Conservation (phyloP, 2,888 invertebrate genomes). For the Rhagonycha lutea region DNA sequence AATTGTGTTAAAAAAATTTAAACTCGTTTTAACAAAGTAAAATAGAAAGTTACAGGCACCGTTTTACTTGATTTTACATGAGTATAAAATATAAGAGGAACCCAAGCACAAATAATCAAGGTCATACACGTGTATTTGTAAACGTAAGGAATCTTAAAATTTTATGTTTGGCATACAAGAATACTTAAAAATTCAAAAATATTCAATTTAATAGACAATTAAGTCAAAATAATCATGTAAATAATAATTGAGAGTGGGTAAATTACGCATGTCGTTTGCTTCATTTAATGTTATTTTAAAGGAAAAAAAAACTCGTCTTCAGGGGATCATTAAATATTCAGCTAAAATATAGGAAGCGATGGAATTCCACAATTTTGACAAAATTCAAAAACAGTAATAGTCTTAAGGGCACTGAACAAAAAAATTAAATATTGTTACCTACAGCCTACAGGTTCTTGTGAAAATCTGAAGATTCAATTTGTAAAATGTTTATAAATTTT, state of each 20-base stretch:
- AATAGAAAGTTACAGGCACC: constrained; percentile 2
- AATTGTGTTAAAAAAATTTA: constrained; percentile 2
- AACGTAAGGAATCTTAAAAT: neutral
- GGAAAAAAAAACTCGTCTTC: neutral
- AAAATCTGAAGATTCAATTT: neutral
- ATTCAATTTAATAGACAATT: neutral
- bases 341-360: neutral
- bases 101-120: neutral
- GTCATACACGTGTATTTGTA: constrained; percentile 1
- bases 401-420: neutral
- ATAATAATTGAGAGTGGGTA: neutral
- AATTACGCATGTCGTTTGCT: neutral
- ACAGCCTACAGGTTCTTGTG: neutral
- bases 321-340: neutral
- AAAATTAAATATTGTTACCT: neutral
- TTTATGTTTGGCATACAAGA: neutral
- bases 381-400: neutral
- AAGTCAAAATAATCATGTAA: neutral
- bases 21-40: constrained; percentile 2
- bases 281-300: neutral
- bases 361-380: neutral
- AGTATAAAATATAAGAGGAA: neutral
- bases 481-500: neutral
- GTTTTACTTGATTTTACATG: constrained; percentile 1
- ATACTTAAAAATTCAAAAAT: neutral